Percentiles rank a stretch among this genome's conserved stretches.
phyloP scores from a whole-genome alignment of 2,797 vertebrate species.

The Centropyge bicolor region DNA sequence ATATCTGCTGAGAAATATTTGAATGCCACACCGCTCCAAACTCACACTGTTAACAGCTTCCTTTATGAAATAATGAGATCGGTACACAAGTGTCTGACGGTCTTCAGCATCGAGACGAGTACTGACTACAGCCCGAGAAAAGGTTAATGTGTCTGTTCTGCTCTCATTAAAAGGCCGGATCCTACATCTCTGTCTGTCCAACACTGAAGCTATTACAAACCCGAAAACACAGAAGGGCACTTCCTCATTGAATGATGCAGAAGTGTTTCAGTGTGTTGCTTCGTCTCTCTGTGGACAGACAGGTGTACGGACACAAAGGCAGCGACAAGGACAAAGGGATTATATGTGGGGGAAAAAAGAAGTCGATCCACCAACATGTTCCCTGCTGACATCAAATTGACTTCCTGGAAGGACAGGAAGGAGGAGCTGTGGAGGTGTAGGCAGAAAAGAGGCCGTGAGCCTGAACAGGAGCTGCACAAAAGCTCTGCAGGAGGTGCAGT shows the following conservation, averaged over 20 bases:
- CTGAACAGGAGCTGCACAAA: slow-evolving; percentile 36
- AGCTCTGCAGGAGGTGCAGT: slow-evolving; percentile 47
- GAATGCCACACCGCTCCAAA: slow-evolving; percentile 5
- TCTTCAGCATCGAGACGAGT: slow-evolving; percentile 26
- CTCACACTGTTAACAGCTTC: slow-evolving; percentile 52
- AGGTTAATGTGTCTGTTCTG: slow-evolving; percentile 76
- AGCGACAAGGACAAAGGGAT: slow-evolving; percentile 1
- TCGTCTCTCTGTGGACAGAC: slow-evolving; percentile 24
- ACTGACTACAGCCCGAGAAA: slow-evolving; percentile 54
- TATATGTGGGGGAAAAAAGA: slow-evolving; percentile 2
- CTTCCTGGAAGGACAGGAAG: slow-evolving; percentile 51
- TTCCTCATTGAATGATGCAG: slow-evolving; percentile 28
- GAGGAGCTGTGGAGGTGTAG: slow-evolving; percentile 6
- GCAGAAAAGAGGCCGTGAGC: slow-evolving; percentile 34
- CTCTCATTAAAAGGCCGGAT: slow-evolving; percentile 56
- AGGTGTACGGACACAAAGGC: slow-evolving; percentile 13
- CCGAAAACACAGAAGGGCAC: background rate
- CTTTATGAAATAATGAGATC: slow-evolving; percentile 61
- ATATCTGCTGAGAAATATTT: slow-evolving; percentile 1
- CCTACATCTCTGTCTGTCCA: slow-evolving; percentile 52
- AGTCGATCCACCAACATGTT: slow-evolving; percentile 9
- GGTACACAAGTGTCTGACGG: slow-evolving; percentile 32
- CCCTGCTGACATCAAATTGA: slow-evolving; percentile 16
- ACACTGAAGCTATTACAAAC: slow-evolving; percentile 22
- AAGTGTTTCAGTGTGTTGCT: slow-evolving; percentile 26